phyloP scores from a whole-genome alignment of 2,797 vertebrate genomes.

The Chanos chanos region DNA sequence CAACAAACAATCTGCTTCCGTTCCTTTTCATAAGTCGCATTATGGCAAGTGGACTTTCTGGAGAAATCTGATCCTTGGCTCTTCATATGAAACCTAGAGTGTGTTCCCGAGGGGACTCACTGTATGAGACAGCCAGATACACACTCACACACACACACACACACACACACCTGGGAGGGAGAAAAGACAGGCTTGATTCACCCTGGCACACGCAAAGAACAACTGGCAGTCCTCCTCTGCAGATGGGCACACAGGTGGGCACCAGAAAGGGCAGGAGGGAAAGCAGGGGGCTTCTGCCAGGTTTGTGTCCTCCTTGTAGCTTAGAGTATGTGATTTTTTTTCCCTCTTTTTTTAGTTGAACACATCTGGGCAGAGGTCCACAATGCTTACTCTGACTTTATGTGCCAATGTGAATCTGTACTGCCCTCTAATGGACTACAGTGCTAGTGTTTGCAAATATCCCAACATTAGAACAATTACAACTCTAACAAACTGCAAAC shows the following conservation, averaged over 20 bases:
- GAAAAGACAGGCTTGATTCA: constrained; percentile 59
- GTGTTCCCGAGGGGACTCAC: neutral
- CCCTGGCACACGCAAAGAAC: constrained; percentile 70
- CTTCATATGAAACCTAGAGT: constrained; percentile 15
- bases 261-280: constrained; percentile 42
- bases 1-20: constrained; percentile 16
- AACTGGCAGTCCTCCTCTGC: constrained; percentile 68
- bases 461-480: neutral
- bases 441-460: constrained; percentile 31
- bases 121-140: constrained; percentile 25
- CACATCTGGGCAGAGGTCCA: constrained; percentile 69
- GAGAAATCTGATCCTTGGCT: constrained; percentile 24
- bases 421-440: constrained; percentile 66
- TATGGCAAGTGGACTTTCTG: constrained; percentile 28
- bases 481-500: too few species aligned
- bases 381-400: constrained; percentile 26
- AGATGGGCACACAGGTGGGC: constrained; percentile 80
- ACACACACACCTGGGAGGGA: constrained; percentile 32
- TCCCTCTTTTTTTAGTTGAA: constrained; percentile 29
- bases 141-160: constrained; percentile 4
- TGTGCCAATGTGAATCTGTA: constrained; percentile 59
- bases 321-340: constrained; percentile 43
- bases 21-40: constrained; percentile 14
- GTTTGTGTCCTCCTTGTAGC: constrained; percentile 63
- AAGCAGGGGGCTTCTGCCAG: constrained; percentile 58